Evolutionary conservation across 2,113 vertebrate genomes (phyloP), one percentile per base, ranked within the genome.

Genomic region (Tenrec ecaudatus): DNA sequence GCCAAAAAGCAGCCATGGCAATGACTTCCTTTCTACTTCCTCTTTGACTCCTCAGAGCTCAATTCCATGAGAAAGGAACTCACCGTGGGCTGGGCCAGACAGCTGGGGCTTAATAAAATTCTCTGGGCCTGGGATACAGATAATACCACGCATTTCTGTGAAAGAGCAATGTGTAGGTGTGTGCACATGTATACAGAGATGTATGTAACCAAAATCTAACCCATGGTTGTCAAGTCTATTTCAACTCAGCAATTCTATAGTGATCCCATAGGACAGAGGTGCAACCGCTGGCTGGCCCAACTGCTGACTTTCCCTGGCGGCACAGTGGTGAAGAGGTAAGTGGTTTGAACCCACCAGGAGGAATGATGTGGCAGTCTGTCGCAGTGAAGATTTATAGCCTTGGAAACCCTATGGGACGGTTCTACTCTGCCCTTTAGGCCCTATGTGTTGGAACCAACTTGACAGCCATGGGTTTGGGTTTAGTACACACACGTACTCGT

Each of bases 61-160:
- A 66, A 64, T 76, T 71, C 89, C 88, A 76, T 85, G 75, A 71
- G 88, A 73, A 78, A 19, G 22, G 38, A 89, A 82, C 9, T 85
- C n/a, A 58, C 1, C 69, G 75, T 84, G 73, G 38, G 78, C 84
- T 1, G 60, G 73, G 8, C 20, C 79, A 12, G 31, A 78, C 82
- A 94, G 27, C 36, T 47, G 8, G 40, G 83, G 19, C 36, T 89
- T 79, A 82, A 29, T 60, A 78, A 57, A 64, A 82, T 20, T 43
- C 4, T 47, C 43, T 47, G 9, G 9, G 5, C 40, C 47, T 5
- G 47, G 47, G 1, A 4, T 11, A 82, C 15, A 92, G n/a, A 64
- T 69, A n/a, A 85, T 91, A 84, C 0, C 25, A 40, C 68, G 62
- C 62, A 75, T 40, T 29, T 58, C 89, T 77, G 23, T 69, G n/a